Evolutionary conservation across 2,888 invertebrate genomes (phyloP), one percentile per base, ranked within the genome.

Genomic region (Chrysopilus asiliformis): DNA sequence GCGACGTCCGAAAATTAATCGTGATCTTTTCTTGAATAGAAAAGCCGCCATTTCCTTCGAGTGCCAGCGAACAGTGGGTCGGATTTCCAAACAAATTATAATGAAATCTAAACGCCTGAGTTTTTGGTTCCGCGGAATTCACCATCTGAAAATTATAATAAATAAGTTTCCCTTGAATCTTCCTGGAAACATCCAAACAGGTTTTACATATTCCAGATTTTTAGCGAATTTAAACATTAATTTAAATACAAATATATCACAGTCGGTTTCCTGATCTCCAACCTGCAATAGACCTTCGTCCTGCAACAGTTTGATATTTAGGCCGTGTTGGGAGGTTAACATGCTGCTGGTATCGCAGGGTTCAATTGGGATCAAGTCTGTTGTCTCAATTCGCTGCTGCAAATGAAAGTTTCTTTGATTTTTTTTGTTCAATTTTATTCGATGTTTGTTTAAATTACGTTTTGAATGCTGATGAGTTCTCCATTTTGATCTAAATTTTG

Each of bases 1-100:
- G 43, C 0, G 68, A 67, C 8, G 66, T 65, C 47, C 66, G 60
- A 41, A 70, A 64, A 32, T 60, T 58, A 18, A 70, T 47, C 3
- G 62, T 54, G 5, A 68, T 55, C 45, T 66, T 66, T 40, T 70
- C 67, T 46, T 65, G 60, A 1, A 68, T 51, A 0, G 44, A 37
- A 43, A 59, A 58, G 10, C 47, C 45, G 28, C 58, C 58, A 10
- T 54, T 49, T 3, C 48, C 47, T 33, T 55, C 58, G n/a, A 50
- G 36, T 20, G 47, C 43, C 6, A 60, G 40, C 5, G 51, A 49
- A 14, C 55, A 46, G 32, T 55, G 48, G 4, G 58, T 51, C 2
- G 53, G 50, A 15, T 52, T 53, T n/a, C 61, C 60, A 1, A 60
- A 45, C 20, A 60, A 54, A 32, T 57, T 60, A 28, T 53, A 54